Percentiles rank a stretch among this genome's conserved stretches.
Conservation (phyloP, 2,797 vertebrate species). For the Naso thynnoides region DNA sequence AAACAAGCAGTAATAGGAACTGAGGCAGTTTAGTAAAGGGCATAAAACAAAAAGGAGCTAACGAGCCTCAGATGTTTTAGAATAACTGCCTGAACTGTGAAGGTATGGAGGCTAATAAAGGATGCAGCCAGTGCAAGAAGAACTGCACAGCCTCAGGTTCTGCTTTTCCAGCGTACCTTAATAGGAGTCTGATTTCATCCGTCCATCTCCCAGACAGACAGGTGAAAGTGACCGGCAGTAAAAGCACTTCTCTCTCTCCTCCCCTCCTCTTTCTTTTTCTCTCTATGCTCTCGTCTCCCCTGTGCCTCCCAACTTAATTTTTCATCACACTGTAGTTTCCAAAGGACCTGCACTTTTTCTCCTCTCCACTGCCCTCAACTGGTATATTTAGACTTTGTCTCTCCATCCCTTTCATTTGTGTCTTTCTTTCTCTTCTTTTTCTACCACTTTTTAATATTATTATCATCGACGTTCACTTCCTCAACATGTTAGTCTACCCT, state of each 20-base stretch:
- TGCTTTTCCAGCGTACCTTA: slow-evolving; percentile 49
- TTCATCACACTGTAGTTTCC: slow-evolving; percentile 63
- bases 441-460: neutral
- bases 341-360: slow-evolving; percentile 31
- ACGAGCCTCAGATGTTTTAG: slow-evolving; percentile 31
- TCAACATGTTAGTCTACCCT: neutral
- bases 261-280: slow-evolving; percentile 1
- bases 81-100: slow-evolving; percentile 15
- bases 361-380: slow-evolving; percentile 60
- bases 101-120: slow-evolving; percentile 2
- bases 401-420: slow-evolving; percentile 9
- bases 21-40: slow-evolving; percentile 20
- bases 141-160: slow-evolving; percentile 24
- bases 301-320: slow-evolving; percentile 60
- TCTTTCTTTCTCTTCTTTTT: neutral
- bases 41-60: slow-evolving; percentile 26
- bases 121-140: slow-evolving; percentile 20
- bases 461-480: neutral
- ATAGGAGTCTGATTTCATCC: slow-evolving; percentile 63
- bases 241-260: slow-evolving; percentile 58
- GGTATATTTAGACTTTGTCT: slow-evolving; percentile 57
- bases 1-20: slow-evolving; percentile 29
- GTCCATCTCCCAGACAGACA: slow-evolving; percentile 69
- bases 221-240: slow-evolving; percentile 66
- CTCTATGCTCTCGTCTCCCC: slow-evolving; percentile 22